Base-by-base conservation (phyloP, 53 echinoderm and acorn worm genomes). In the Astropecten irregularis region DNA sequence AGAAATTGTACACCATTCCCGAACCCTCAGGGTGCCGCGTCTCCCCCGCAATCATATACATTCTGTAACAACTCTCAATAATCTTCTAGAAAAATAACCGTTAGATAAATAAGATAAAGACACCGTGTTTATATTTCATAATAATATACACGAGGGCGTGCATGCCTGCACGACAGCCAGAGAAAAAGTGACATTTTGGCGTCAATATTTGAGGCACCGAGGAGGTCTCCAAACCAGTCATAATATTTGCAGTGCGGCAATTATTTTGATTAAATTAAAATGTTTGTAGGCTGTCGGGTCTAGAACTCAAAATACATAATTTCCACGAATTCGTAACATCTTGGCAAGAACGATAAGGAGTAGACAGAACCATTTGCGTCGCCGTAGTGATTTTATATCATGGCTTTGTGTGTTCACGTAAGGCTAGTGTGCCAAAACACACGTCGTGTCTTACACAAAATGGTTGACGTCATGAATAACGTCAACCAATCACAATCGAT, bases 181-280 rank as follows among this genome's bases (percentile, higher is more conserved):
- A 20, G 26, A 11, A 62, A 62, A 62, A 37, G 3, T 64, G 65
- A 35, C 38, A 47, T 31, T 71, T 53, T 36, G 15, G 10, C 9
- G 49, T 18, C 8, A 6, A 7, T 49, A 32, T 50, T 51, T 35
- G 1, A 7, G 36, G 33, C 50, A 52, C 36, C 51, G 50, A 37
- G 71, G 71, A 51, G 71, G 71, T 71, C 71, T 51, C 10, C 23
- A n/a, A n/a, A 21, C 18, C 35, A 71, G 71, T 50, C 71, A 71
- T 33, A 71, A 71, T 71, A 71, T 71, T 71, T 71, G 52, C 34
- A 26, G 50, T 34, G 22, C 35, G 33, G 52, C 52, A 53, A 51
- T 71, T 71, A 71, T 71, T 71, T 50, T 71, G 70, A 42, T 52
- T 71, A 44, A 71, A 52, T 71, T 52, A 51, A 58, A 6, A 31